These are phyloP conservation scores for Neotoma lepida DNA, from an alignment of 2,113 vertebrate genomes.

Conservation along the genomic window DNA sequence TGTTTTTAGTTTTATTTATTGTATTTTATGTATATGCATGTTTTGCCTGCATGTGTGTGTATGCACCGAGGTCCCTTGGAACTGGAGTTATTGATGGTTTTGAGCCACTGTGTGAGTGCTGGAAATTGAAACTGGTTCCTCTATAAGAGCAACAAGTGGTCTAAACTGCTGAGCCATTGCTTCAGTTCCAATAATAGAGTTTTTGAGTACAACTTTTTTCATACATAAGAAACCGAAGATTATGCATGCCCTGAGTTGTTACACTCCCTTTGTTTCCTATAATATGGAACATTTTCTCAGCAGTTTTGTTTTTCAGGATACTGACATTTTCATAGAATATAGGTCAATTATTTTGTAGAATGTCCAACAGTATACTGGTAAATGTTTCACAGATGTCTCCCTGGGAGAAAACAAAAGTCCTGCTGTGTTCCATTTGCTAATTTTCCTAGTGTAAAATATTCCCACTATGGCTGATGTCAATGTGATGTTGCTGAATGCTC, in stretches of 20 bases:
- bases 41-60: background rate
- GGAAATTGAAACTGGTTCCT: background rate
- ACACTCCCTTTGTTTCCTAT: conserved; percentile 36
- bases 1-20: background rate
- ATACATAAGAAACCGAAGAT: background rate
- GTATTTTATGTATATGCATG: background rate
- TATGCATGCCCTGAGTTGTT: background rate
- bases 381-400: conserved; percentile 45
- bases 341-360: conserved; percentile 11
- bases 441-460: conserved; percentile 55
- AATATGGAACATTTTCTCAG: conserved; percentile 18
- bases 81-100: background rate
- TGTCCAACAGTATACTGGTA: background rate
- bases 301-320: background rate
- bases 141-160: background rate
- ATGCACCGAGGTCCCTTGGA: background rate
- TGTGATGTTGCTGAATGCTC: conserved; percentile 1
- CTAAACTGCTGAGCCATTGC: background rate
- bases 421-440: conserved; percentile 34
- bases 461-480: background rate
- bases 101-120: background rate
- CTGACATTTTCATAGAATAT: conserved; percentile 36
- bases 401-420: background rate
- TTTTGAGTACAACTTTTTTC: background rate
- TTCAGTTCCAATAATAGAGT: background rate